Conservation (phyloP, 2,797 vertebrate genomes). For the Hafferia zeledoni region DNA sequence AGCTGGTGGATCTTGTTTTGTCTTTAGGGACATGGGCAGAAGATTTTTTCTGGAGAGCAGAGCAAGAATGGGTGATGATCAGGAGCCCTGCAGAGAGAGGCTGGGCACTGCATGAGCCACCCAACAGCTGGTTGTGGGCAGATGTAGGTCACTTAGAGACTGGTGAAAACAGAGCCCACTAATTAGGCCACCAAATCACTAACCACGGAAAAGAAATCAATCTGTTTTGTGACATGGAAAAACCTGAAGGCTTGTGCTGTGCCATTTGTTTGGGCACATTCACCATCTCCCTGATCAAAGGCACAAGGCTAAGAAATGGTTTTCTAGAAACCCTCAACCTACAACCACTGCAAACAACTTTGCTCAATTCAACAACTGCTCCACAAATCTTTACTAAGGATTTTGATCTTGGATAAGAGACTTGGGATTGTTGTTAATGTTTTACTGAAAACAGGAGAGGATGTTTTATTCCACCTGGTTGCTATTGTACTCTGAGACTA, state of each 20-base stretch:
- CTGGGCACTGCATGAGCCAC: background rate
- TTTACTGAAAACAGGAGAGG: background rate
- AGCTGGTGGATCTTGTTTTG: background rate
- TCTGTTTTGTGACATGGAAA: background rate
- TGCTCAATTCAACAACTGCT: background rate
- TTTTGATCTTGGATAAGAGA: background rate
- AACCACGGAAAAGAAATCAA: background rate
- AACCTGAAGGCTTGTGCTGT: background rate
- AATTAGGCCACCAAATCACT: conserved; percentile 20
- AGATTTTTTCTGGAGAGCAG: background rate
- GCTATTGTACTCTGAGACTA: background rate
- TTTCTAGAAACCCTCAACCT: background rate
- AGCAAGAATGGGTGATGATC: background rate
- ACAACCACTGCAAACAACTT: background rate
- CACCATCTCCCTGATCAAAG: background rate
- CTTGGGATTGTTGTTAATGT: background rate
- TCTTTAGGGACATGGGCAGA: background rate
- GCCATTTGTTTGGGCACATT: background rate
- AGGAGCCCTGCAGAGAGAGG: background rate
- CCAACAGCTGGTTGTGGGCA: background rate
- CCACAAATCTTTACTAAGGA: background rate
- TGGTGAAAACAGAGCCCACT: background rate
- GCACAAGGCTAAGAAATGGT: background rate
- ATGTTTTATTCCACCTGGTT: background rate
- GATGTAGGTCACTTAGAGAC: background rate